Evolutionary conservation across 2,797 vertebrate species (phyloP).

Genomic region (Macroramphosus scolopax): DNA sequence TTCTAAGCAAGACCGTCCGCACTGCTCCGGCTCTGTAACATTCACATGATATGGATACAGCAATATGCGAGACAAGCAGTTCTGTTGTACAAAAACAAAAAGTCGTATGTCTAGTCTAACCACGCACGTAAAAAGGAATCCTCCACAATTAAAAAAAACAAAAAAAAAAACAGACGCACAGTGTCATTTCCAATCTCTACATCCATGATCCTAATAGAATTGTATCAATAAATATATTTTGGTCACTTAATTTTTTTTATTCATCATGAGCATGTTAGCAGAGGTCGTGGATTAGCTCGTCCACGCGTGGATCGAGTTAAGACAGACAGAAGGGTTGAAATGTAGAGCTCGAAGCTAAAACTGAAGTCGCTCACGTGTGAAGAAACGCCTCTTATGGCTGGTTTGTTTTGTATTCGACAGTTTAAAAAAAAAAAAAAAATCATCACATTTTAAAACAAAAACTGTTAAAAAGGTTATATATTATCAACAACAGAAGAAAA

Average conservation of each 20-base stretch:
- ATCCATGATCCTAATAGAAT: constrained; percentile 45
- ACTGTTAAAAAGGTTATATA: constrained; percentile 77
- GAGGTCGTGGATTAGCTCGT: constrained; percentile 52
- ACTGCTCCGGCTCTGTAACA: constrained; percentile 47
- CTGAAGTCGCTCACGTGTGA: too few species aligned
- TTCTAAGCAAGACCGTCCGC: constrained; percentile 1
- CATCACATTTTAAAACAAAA: constrained; percentile 71
- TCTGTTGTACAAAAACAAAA: constrained; percentile 31
- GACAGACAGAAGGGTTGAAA: too few species aligned
- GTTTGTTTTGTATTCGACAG: too few species aligned
- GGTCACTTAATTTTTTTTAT: constrained; percentile 76
- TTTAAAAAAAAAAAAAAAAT: constrained; percentile 21
- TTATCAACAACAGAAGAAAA: constrained; percentile 63
- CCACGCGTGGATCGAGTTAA: too few species aligned
- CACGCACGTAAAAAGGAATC: too few species aligned
- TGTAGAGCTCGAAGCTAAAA: too few species aligned
- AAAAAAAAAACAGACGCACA: constrained; percentile 18
- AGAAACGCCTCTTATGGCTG: too few species aligned
- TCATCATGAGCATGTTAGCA: constrained; percentile 63
- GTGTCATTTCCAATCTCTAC: constrained; percentile 24
- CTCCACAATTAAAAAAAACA: too few species aligned
- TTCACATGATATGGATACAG: constrained; percentile 66
- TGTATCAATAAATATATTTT: constrained; percentile 76
- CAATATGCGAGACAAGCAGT: constrained; percentile 58
- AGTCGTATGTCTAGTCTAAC: constrained; percentile 24